Conservation (phyloP, 1,140 invertebrate species). For the Monomorium pharaonis region DNA sequence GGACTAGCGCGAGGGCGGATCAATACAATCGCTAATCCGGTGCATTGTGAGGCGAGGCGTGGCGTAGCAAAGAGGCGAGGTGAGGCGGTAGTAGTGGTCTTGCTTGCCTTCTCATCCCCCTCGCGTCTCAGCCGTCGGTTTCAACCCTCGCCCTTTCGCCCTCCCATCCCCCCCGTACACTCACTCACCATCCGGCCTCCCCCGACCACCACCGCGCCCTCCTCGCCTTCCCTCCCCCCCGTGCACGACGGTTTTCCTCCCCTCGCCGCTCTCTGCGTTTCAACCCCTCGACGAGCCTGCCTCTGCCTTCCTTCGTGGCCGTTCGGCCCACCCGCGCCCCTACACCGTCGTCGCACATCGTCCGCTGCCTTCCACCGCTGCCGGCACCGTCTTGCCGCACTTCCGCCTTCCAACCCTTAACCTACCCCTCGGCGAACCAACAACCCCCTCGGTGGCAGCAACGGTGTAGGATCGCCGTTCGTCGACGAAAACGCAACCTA, state of each 20-base stretch:
- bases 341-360: slow-evolving; percentile 71
- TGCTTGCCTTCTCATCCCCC: slow-evolving; percentile 77
- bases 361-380: slow-evolving; percentile 66
- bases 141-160: slow-evolving; percentile 64
- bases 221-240: slow-evolving; percentile 26
- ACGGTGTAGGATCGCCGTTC: slow-evolving; percentile 65
- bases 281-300: slow-evolving; percentile 73
- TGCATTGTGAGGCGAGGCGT: slow-evolving; percentile 84
- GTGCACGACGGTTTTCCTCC: slow-evolving; percentile 60
- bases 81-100: slow-evolving; percentile 76
- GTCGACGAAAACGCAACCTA: slow-evolving; percentile 70
- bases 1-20: slow-evolving; percentile 84
- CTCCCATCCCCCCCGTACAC: slow-evolving; percentile 5
- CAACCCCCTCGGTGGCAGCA: slow-evolving; percentile 68
- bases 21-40: slow-evolving; percentile 85
- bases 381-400: slow-evolving; percentile 75
- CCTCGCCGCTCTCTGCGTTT: slow-evolving; percentile 69
- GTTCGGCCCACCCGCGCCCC: slow-evolving; percentile 70
- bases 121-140: slow-evolving; percentile 70
- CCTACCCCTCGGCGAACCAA: slow-evolving; percentile 74
- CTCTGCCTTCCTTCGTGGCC: slow-evolving; percentile 71
- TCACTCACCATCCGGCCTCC: slow-evolving; percentile 49
- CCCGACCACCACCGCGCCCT: slow-evolving; percentile 26
- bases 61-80: slow-evolving; percentile 83
- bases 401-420: slow-evolving; percentile 78